phyloP scores from a whole-genome alignment of 37 sponge, comb jelly and placozoan species.

The Eunapius fragilis region DNA sequence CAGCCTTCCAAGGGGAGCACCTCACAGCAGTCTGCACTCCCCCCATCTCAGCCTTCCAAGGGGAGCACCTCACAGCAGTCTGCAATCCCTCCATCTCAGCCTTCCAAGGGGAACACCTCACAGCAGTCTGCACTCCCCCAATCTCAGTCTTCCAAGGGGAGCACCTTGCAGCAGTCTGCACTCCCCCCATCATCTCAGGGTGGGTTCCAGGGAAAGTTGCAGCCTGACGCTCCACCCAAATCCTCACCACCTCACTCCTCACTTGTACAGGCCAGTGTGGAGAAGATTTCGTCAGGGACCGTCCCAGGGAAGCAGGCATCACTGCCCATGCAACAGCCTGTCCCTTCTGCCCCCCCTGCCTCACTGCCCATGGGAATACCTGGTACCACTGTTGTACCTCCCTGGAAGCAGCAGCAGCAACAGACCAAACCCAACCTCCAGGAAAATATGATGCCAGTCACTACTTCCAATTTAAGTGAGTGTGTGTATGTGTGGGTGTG shows the following conservation, averaged over 20 bases:
- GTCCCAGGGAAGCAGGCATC: background rate
- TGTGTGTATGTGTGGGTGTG: conserved; percentile 13
- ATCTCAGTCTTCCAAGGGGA: background rate
- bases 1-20: background rate
- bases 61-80: background rate
- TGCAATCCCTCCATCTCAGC: too few relatives aligned
- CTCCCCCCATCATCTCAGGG: background rate
- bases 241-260: background rate
- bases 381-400: background rate
- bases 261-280: too few relatives aligned
- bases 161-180: background rate
- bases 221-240: background rate
- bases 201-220: background rate
- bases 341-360: background rate
- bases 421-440: background rate
- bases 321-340: background rate
- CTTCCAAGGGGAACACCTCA: background rate
- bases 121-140: background rate
- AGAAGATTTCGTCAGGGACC: too few relatives aligned
- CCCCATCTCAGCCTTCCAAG: background rate
- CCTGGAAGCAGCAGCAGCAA: background rate
- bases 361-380: too few relatives aligned
- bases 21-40: background rate
- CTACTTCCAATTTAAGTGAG: background rate
- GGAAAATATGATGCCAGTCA: background rate